These are phyloP conservation scores for Gastrophysa polygoni DNA, from an alignment of 2,888 invertebrate genomes.

Conservation along the genomic window DNA sequence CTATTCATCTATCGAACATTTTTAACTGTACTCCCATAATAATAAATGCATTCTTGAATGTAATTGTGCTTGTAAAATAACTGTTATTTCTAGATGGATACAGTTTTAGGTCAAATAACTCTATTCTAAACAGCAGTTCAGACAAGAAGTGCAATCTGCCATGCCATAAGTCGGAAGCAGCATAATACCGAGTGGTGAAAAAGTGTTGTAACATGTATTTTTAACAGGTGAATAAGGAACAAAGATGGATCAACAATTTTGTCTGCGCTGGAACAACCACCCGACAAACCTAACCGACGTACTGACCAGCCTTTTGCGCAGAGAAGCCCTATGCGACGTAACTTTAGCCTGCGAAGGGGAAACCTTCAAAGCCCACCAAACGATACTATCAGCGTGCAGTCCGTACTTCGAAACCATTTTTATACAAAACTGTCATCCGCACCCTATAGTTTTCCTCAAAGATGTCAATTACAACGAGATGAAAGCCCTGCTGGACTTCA, in stretches of 20 bases:
- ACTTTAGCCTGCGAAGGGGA: slow-evolving; percentile 91
- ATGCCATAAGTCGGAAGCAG: too few relatives aligned
- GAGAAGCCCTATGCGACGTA: slow-evolving; percentile 91
- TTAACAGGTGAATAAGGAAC: slow-evolving; percentile 38
- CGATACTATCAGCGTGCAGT: slow-evolving; percentile 91
- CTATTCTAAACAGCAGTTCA: slow-evolving; percentile 50
- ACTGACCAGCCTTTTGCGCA: slow-evolving; percentile 82
- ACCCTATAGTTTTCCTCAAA: slow-evolving; percentile 91
- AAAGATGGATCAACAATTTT: slow-evolving; percentile 79
- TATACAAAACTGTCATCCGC: slow-evolving; percentile 86
- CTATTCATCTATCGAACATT: slow-evolving; percentile 36
- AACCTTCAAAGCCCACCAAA: slow-evolving; percentile 91
- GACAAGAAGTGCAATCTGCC: slow-evolving; percentile 25
- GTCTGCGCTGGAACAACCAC: slow-evolving; percentile 95
- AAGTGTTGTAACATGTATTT: slow-evolving; percentile 31
- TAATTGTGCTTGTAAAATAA: slow-evolving; percentile 53
- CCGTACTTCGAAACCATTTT: slow-evolving; percentile 93
- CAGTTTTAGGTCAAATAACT: slow-evolving; percentile 60
- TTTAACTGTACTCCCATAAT: slow-evolving; percentile 35
- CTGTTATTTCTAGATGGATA: slow-evolving; percentile 58
- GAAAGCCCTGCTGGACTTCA: slow-evolving; percentile 88
- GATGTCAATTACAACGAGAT: slow-evolving; percentile 90
- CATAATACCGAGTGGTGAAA: slow-evolving; percentile 29
- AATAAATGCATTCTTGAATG: slow-evolving; percentile 47
- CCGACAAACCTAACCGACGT: slow-evolving; percentile 90